phyloP scores from a whole-genome alignment of 2,113 vertebrate genomes.

The Sander vitreus region DNA sequence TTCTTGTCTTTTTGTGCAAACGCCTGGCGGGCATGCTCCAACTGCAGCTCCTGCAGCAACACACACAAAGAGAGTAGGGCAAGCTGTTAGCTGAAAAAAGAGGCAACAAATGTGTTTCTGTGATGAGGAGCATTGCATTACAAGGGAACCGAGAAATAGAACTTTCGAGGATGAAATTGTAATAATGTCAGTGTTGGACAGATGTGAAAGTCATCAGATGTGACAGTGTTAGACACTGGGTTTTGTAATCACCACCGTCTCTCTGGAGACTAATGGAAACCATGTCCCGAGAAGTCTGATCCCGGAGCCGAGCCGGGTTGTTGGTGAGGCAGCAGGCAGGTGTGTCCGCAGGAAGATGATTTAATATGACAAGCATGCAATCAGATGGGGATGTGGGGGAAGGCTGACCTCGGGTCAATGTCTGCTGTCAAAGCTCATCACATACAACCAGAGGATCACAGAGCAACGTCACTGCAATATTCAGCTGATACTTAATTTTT shows the following conservation, averaged over 20 bases:
- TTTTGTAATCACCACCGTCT: conserved; percentile 73
- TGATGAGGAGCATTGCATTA: conserved; percentile 51
- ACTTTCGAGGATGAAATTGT: conserved; percentile 38
- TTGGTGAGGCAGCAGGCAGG: conserved; percentile 70
- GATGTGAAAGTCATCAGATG: conserved; percentile 74
- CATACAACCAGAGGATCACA: conserved; percentile 64
- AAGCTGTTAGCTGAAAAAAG: conserved; percentile 55
- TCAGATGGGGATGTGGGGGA: conserved; percentile 75
- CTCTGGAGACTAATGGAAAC: conserved; percentile 80
- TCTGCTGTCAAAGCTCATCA: conserved; percentile 80
- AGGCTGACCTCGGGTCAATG: conserved; percentile 71
- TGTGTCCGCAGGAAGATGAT: conserved; percentile 80
- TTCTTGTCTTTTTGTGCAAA: conserved; percentile 95
- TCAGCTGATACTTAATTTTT: conserved; percentile 55
- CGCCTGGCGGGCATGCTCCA: conserved; percentile 96
- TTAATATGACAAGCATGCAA: conserved; percentile 82
- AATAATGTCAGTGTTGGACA: conserved; percentile 53
- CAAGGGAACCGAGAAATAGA: conserved; percentile 41
- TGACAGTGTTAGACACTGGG: conserved; percentile 68
- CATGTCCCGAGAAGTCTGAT: conserved; percentile 77
- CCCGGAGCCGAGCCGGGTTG: conserved; percentile 42
- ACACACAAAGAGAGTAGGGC: conserved; percentile 30
- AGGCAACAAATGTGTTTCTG: conserved; percentile 37
- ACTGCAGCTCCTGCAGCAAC: conserved; percentile 90
- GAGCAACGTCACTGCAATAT: conserved; percentile 34